These are phyloP conservation scores for Anolis carolinensis DNA, from an alignment of 2,113 vertebrate species.

Conservation along the genomic window DNA sequence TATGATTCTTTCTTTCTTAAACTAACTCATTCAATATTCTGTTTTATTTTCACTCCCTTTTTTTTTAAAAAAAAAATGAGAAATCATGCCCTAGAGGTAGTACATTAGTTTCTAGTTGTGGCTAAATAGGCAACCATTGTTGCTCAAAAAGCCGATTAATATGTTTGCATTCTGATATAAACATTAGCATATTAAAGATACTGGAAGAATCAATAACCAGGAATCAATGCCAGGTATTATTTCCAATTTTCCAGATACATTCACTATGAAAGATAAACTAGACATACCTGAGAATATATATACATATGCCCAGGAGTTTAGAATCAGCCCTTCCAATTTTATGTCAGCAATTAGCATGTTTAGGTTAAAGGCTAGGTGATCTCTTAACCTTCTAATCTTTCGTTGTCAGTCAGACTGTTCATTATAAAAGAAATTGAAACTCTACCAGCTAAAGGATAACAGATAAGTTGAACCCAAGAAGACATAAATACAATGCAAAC, in stretches of 20 bases:
- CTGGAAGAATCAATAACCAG: conserved; percentile 21
- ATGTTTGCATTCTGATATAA: background rate
- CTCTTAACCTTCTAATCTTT: conserved; percentile 38
- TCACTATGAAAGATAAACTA: background rate
- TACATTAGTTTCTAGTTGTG: conserved; percentile 21
- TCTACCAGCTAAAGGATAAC: conserved; percentile 32
- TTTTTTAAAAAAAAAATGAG: conserved; percentile 11
- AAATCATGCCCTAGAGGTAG: conserved; percentile 41
- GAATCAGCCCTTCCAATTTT: conserved; percentile 36
- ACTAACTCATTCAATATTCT: conserved; percentile 49
- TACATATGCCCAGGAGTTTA: background rate
- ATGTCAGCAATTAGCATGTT: conserved; percentile 39
- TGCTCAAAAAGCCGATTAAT: conserved; percentile 17
- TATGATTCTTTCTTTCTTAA: conserved; percentile 47
- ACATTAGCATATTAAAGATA: background rate
- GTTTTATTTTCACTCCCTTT: background rate
- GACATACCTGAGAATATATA: conserved; percentile 15
- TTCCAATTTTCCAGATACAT: conserved; percentile 14
- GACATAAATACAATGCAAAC: conserved; percentile 40
- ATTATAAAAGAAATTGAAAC: conserved; percentile 49
- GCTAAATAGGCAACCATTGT: conserved; percentile 19
- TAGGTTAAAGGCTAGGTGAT: conserved; percentile 38
- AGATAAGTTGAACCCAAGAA: conserved; percentile 37
- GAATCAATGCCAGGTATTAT: background rate
- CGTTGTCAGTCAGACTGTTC: conserved; percentile 31